These are phyloP conservation scores for Opisthograptis luteolata DNA, from an alignment of 2,888 invertebrate species.

Conservation along the genomic window DNA sequence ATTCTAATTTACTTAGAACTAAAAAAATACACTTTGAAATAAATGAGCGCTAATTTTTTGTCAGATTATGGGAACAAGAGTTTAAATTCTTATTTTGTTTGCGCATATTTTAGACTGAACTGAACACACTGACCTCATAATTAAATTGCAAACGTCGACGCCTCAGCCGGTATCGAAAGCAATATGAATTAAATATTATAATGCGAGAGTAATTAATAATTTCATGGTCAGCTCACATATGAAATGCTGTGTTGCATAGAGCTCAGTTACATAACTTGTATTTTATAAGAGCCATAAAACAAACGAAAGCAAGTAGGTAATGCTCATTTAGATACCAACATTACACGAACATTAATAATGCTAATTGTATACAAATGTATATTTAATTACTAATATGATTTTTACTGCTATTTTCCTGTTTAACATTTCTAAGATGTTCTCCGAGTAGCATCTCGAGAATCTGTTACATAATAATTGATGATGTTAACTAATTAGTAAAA, in stretches of 20 bases:
- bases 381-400: slow-evolving; percentile 21
- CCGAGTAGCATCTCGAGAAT: slow-evolving; percentile 1
- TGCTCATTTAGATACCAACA: slow-evolving; percentile 12
- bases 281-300: slow-evolving; percentile 26
- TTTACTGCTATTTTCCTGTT: slow-evolving; percentile 4
- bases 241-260: slow-evolving; percentile 7
- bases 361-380: slow-evolving; percentile 12
- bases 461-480: not conserved
- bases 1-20: too few relatives aligned
- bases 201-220: not conserved
- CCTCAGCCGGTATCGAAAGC: too few relatives aligned
- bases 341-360: slow-evolving; percentile 13
- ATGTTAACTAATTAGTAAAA: slow-evolving; percentile 12
- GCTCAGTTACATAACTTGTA: slow-evolving; percentile 24
- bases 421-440: slow-evolving; percentile 9
- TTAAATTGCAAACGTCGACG: too few relatives aligned
- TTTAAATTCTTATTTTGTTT: too few relatives aligned
- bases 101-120: too few relatives aligned
- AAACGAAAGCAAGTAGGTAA: slow-evolving; percentile 22
- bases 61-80: too few relatives aligned
- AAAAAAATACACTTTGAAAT: too few relatives aligned
- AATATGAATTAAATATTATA: too few relatives aligned
- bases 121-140: too few relatives aligned
- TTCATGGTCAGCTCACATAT: slow-evolving; percentile 20
- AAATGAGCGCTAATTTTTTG: too few relatives aligned